Evolutionary conservation across 1,140 invertebrate genomes (phyloP).

Genomic region (Charaxes varanes): DNA sequence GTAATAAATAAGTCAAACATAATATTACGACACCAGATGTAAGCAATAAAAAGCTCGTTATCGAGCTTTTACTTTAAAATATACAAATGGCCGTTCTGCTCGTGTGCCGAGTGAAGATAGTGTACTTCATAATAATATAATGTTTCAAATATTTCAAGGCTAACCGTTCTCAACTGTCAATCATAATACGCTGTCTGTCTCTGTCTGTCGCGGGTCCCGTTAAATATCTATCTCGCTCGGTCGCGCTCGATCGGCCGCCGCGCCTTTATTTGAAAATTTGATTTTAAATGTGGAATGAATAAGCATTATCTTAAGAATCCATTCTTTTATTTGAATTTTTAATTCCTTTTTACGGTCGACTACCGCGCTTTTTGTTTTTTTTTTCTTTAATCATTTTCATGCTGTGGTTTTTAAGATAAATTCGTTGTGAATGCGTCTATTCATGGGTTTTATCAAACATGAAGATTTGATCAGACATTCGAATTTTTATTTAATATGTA

Average conservation of each 20-base stretch:
- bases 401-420: constrained; percentile 39
- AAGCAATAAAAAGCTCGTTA: constrained; percentile 28
- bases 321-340: constrained; percentile 71
- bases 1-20: constrained; percentile 9
- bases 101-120: constrained; percentile 58
- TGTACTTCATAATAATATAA: constrained; percentile 75
- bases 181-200: constrained; percentile 70
- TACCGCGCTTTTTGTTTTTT: constrained; percentile 45
- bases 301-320: constrained; percentile 72
- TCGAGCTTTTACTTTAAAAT: constrained; percentile 23
- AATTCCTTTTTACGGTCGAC: constrained; percentile 65
- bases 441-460: constrained; percentile 6
- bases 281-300: constrained; percentile 74
- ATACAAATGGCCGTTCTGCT: constrained; percentile 35
- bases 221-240: constrained; percentile 38
- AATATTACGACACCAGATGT: constrained; percentile 18
- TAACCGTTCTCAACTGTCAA: constrained; percentile 74
- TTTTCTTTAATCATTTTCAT: constrained; percentile 46
- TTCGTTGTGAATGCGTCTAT: constrained; percentile 50
- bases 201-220: constrained; percentile 39
- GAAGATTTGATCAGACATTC: too few relatives aligned
- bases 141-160: constrained; percentile 75
- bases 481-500: too few relatives aligned
- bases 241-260: constrained; percentile 57
- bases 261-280: constrained; percentile 73